A percentile compares a stretch with the other conserved stretches of the same genome.
Evolutionary conservation across 1,140 invertebrate species (phyloP).

Genomic region (Musca vetustissima): DNA sequence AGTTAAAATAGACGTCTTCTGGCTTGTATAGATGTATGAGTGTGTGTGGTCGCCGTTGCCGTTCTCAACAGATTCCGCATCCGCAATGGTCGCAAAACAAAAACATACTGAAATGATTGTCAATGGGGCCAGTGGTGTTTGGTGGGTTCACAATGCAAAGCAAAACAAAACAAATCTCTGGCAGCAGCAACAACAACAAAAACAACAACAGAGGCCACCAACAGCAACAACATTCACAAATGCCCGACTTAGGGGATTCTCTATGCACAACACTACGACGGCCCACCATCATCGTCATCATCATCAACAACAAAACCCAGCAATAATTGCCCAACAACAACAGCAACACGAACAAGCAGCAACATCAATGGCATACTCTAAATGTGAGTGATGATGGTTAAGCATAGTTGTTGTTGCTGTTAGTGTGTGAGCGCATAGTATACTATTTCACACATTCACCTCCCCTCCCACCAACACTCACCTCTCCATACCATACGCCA

Average conservation of each 20-base stretch:
- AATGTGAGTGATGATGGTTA: too few species aligned
- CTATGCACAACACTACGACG: too few species aligned
- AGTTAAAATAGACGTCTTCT: not conserved
- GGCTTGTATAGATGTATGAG: too few species aligned
- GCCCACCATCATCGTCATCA: too few species aligned
- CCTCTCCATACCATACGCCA: not conserved
- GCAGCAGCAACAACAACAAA: not conserved
- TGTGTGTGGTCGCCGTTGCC: too few species aligned
- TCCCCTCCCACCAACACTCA: not conserved
- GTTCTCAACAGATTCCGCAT: conserved; percentile 17
- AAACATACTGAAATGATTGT: conserved; percentile 26
- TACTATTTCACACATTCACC: not conserved
- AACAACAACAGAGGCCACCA: not conserved
- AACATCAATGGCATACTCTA: too few species aligned
- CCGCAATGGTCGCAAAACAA: conserved; percentile 27
- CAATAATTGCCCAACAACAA: too few species aligned
- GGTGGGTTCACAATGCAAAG: not conserved
- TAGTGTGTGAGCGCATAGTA: too few species aligned
- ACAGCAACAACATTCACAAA: too few species aligned
- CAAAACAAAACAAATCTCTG: not conserved
- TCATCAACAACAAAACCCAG: too few species aligned
- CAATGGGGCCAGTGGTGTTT: conserved; percentile 14
- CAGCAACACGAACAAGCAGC: too few species aligned
- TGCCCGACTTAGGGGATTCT: too few species aligned
- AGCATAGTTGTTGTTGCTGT: not conserved